These are phyloP conservation scores for Sebastes fasciatus DNA, from an alignment of 2,113 vertebrate genomes.

Conservation along the genomic window DNA sequence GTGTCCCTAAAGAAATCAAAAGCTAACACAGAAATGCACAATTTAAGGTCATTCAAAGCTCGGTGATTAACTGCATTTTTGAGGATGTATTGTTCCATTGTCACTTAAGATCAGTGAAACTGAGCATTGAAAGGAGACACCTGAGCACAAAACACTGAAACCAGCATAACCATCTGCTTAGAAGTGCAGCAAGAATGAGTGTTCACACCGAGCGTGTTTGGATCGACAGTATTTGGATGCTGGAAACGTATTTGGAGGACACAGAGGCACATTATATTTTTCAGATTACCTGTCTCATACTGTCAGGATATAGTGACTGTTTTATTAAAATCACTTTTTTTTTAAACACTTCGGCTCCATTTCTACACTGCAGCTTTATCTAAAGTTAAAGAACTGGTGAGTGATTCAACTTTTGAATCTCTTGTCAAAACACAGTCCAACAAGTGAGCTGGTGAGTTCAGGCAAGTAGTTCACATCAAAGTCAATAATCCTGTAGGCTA, in stretches of 20 bases:
- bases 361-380: too few relatives aligned
- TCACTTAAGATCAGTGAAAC: not conserved
- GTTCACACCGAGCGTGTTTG: not conserved
- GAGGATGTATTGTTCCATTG: not conserved
- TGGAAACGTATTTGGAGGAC: not conserved
- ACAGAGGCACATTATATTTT: too few relatives aligned
- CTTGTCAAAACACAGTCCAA: not conserved
- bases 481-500: not conserved
- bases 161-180: not conserved
- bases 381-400: not conserved
- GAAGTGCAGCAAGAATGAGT: not conserved
- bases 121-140: not conserved
- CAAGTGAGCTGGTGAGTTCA: not conserved
- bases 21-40: not conserved
- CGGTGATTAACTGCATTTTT: not conserved
- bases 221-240: not conserved
- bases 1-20: slow-evolving; percentile 6
- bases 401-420: too few relatives aligned
- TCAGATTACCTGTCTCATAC: too few relatives aligned
- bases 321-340: too few relatives aligned
- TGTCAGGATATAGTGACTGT: too few relatives aligned
- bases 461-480: not conserved
- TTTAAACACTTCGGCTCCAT: too few relatives aligned
- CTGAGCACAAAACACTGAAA: not conserved
- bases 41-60: not conserved